Evolutionary conservation across 2,888 invertebrate species (phyloP).

Genomic region (Apoda limacodes): DNA sequence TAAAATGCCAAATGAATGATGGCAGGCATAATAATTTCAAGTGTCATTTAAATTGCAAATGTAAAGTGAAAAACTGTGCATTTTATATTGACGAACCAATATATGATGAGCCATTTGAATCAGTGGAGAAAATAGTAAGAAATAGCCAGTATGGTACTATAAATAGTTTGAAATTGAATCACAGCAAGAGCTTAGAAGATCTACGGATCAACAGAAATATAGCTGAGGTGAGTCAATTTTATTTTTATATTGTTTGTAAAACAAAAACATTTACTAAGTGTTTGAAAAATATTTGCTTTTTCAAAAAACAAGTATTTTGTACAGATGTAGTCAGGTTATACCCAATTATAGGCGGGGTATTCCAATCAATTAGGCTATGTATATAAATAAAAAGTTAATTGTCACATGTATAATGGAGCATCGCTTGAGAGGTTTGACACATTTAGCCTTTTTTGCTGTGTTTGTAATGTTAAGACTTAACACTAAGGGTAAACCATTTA

Average conservation of each 20-base stretch:
- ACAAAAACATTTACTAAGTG: too few species aligned
- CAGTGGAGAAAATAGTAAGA: slow-evolving; percentile 17
- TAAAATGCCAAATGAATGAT: slow-evolving; percentile 36
- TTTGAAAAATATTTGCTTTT: too few species aligned
- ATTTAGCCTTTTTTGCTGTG: too few species aligned
- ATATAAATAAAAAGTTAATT: too few species aligned
- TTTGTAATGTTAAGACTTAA: too few species aligned
- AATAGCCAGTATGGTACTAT: slow-evolving; percentile 18
- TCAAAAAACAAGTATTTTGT: too few species aligned
- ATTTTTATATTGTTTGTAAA: slow-evolving; percentile 1
- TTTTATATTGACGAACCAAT: slow-evolving; percentile 67
- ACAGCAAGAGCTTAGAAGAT: slow-evolving; percentile 45
- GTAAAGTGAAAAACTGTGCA: slow-evolving; percentile 36
- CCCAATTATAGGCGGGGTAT: too few species aligned
- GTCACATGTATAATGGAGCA: too few species aligned
- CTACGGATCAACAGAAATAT: slow-evolving; percentile 23
- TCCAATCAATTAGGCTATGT: too few species aligned
- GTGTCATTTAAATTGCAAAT: slow-evolving; percentile 53
- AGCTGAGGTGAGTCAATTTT: slow-evolving; percentile 30
- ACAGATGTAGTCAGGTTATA: too few species aligned
- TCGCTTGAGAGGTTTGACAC: too few species aligned
- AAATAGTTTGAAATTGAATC: slow-evolving; percentile 41
- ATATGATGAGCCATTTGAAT: slow-evolving; percentile 71
- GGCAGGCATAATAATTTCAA: slow-evolving; percentile 41
- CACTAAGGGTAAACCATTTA: too few species aligned